Evolutionary conservation across 2,888 invertebrate genomes (phyloP).

Genomic region (Carpatolechia fugitivella): DNA sequence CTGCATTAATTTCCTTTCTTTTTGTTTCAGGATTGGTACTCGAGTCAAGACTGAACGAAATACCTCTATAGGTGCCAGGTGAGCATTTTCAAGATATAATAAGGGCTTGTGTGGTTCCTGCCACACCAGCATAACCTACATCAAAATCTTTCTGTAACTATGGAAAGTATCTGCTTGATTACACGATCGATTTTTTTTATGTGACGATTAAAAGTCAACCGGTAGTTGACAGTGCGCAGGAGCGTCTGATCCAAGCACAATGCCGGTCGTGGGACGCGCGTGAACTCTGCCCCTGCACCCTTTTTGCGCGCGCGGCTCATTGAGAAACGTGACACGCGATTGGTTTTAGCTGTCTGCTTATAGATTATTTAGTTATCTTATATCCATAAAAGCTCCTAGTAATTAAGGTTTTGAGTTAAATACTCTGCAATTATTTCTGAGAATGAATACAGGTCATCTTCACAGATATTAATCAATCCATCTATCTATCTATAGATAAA

Average conservation of each 20-base stretch:
- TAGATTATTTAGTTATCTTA: too few species aligned
- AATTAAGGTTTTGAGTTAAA: too few species aligned
- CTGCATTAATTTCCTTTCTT: neutral
- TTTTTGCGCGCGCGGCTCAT: constrained; percentile 51
- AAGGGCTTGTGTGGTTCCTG: too few species aligned
- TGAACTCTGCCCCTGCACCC: constrained; percentile 53
- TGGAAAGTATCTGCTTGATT: too few species aligned
- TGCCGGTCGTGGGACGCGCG: constrained; percentile 51
- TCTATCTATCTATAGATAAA: too few species aligned
- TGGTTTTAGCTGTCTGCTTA: neutral
- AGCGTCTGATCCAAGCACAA: constrained; percentile 32
- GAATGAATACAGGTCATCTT: too few species aligned
- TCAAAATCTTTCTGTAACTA: too few species aligned
- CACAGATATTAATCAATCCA: too few species aligned
- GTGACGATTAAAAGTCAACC: constrained; percentile 24
- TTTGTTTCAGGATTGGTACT: constrained; percentile 6
- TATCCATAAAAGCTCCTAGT: too few species aligned
- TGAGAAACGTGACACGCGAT: constrained; percentile 22
- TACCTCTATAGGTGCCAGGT: neutral
- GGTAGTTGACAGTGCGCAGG: constrained; percentile 29
- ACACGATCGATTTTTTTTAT: too few species aligned
- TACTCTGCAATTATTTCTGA: too few species aligned
- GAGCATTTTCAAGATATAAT: neutral
- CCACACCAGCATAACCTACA: too few species aligned
- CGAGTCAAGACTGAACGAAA: neutral